Conservation (phyloP, 2,888 invertebrate species). For the Torymus aiolomorphi region DNA sequence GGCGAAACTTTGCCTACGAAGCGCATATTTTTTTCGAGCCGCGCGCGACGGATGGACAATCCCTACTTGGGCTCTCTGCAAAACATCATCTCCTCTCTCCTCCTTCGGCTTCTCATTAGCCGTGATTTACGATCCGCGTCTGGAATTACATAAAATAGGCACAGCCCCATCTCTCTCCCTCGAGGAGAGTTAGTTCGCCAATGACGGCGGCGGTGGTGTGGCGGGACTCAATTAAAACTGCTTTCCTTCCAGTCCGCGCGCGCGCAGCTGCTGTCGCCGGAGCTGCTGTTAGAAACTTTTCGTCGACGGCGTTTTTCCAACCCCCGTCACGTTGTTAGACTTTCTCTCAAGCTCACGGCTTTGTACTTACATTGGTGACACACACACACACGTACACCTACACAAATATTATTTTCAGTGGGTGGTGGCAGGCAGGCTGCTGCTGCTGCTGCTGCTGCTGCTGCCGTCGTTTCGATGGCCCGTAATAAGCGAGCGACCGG, state of each 20-base stretch:
- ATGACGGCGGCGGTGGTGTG: background rate
- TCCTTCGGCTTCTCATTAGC: slow-evolving; percentile 25
- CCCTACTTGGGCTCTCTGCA: background rate
- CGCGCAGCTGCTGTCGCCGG: slow-evolving; percentile 20
- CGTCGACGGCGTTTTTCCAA: slow-evolving; percentile 1
- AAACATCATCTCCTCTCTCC: background rate
- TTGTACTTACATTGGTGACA: too few relatives aligned
- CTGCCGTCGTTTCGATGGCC: too few relatives aligned
- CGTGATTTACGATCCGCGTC: slow-evolving; percentile 27
- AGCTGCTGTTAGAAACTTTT: slow-evolving; percentile 35
- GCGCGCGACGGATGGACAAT: too few relatives aligned
- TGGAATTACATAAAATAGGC: slow-evolving; percentile 30
- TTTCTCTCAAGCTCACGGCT: background rate
- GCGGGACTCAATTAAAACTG: slow-evolving; percentile 51
- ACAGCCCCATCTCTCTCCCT: background rate
- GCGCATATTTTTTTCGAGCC: background rate
- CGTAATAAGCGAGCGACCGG: too few relatives aligned
- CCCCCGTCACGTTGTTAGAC: too few relatives aligned
- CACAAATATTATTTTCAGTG: too few relatives aligned
- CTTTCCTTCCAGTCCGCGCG: slow-evolving; percentile 37
- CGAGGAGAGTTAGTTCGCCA: background rate
- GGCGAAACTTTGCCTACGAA: too few relatives aligned
- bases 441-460: too few relatives aligned
- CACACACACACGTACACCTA: too few relatives aligned
- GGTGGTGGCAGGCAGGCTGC: too few relatives aligned